Evolutionary conservation across 23 tunicate species (phyloP).

Genomic region (Phallusia fumigata): DNA sequence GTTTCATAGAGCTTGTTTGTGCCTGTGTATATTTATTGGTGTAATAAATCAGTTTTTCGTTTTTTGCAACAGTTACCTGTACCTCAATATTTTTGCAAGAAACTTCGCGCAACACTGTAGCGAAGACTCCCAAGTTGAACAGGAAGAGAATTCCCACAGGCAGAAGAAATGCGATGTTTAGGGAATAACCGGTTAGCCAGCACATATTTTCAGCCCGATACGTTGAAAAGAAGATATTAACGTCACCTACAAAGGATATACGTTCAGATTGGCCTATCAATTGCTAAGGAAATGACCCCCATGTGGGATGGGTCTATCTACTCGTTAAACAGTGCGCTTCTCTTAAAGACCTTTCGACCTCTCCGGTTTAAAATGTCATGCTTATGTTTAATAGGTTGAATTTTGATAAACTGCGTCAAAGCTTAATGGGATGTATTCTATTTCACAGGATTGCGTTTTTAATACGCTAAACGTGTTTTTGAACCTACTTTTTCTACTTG

Average conservation of each 20-base stretch:
- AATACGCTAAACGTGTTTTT: no score
- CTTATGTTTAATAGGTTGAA: no score
- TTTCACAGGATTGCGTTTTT: no score
- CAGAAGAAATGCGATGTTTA: slow-evolving; percentile 20
- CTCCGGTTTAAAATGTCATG: no score
- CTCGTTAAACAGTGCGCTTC: no score
- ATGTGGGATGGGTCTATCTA: no score
- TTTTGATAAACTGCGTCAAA: no score
- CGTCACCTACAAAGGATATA: background rate
- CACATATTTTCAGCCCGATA: slow-evolving; percentile 15
- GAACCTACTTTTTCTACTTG: no score
- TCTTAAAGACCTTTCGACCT: no score
- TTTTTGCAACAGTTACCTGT: background rate
- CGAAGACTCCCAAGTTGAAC: slow-evolving; percentile 22
- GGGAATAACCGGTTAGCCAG: slow-evolving; percentile 21
- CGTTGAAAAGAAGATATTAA: background rate
- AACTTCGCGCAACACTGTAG: slow-evolving; percentile 26
- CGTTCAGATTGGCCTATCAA: background rate
- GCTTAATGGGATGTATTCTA: no score
- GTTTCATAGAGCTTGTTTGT: background rate
- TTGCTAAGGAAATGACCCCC: no score
- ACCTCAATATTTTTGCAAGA: slow-evolving; percentile 6
- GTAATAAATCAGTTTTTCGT: no score
- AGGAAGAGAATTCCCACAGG: slow-evolving; percentile 33
- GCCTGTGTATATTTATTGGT: background rate